Evolutionary conservation across 1,140 invertebrate genomes (phyloP), one percentile per base, ranked within the genome.

Genomic region (Pteromalus puparum): DNA sequence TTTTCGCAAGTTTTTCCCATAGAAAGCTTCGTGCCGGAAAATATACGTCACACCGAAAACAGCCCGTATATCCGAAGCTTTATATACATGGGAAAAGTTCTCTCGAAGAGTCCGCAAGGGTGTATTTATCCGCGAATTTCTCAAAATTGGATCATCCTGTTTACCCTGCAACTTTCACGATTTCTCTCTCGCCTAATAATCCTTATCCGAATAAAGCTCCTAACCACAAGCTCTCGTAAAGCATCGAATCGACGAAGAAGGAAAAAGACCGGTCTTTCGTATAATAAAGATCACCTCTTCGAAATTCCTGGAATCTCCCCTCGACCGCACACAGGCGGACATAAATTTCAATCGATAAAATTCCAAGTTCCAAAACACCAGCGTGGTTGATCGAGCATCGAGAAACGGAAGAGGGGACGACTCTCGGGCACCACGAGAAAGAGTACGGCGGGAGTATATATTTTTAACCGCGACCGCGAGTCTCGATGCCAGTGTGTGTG

Each of bases 391-490:
- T 80, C 78, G 67, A 80, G 65, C n/a, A 13, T 70, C 65, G 21
- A 70, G 48, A 81, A 30, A 26, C n/a, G 38, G 28, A 72, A 48
- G 65, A 42, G 24, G 48, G 21, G 48, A 34, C 4, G 30, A 75
- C 61, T 82, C 13, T 28, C 26, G 18, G 1, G 24, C 53, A 34
- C 30, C 6, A 5, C 42, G 13, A 72, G 38, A 70, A n/a, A 61
- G 46, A 48, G 46, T 15, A 18, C 30, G 6, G 21, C n/a, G 28
- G 42, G 67, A 21, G 38, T 79, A 46, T 83, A 84, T 84, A 86
- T 87, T 87, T 87, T 82, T 87, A 87, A 80, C 68, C 48, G 42
- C 24, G 38, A 12, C 34, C 24, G 24, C 38, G 68, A 46, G 21
- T 38, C n/a, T 24, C 61, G 28, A 38, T 68, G 24, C 42, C 38